phyloP scores from a whole-genome alignment of 2,113 vertebrate genomes.

The Nycticorax nycticorax region DNA sequence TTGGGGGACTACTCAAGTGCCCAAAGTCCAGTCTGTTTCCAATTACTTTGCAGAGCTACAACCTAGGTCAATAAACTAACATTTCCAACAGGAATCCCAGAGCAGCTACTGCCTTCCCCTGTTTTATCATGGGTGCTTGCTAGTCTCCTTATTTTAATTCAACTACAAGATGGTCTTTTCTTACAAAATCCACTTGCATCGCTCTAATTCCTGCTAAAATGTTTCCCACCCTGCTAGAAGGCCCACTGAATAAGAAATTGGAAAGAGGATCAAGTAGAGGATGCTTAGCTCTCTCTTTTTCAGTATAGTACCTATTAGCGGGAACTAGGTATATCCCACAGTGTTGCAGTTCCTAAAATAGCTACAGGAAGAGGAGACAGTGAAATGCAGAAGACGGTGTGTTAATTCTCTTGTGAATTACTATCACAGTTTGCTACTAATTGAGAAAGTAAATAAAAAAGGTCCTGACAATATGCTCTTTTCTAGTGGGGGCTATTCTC shows the following conservation, averaged over 20 bases:
- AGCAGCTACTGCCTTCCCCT: background rate
- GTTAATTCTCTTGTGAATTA: constrained; percentile 73
- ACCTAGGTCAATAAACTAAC: background rate
- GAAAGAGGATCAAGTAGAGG: background rate
- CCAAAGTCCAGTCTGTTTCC: background rate
- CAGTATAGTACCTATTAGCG: background rate
- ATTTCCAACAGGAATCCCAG: background rate
- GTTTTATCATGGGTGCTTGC: background rate
- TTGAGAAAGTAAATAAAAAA: constrained; percentile 76
- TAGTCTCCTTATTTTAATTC: background rate
- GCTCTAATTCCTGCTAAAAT: background rate
- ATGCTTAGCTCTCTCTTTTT: background rate
- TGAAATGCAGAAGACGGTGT: constrained; percentile 60
- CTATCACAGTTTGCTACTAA: constrained; percentile 75
- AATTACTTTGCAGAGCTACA: background rate
- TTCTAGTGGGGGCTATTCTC: constrained; percentile 57
- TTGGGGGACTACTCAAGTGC: background rate
- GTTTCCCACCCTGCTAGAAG: background rate
- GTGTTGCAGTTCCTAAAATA: constrained; percentile 54
- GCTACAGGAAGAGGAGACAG: constrained; percentile 43
- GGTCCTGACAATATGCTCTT: constrained; percentile 64
- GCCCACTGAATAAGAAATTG: background rate
- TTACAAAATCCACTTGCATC: background rate
- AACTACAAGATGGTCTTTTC: background rate
- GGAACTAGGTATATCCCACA: constrained; percentile 59